Conservation (phyloP, 2,797 vertebrate genomes). For the Melopsittacus undulatus region DNA sequence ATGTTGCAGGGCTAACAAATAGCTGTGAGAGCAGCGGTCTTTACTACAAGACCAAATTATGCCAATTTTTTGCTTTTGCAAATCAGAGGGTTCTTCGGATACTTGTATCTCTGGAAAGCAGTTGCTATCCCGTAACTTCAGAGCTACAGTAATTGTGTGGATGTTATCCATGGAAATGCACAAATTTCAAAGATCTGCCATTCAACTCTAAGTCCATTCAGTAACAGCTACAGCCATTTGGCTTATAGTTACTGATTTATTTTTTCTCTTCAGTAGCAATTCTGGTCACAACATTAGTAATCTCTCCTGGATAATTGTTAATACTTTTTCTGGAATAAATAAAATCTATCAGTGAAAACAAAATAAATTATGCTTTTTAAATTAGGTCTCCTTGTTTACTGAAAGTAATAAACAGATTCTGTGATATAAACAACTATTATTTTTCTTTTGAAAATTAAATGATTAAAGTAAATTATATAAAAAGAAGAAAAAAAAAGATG, state of each 20-base stretch:
- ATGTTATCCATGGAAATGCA: neutral
- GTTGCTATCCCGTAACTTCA: neutral
- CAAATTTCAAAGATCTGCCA: neutral
- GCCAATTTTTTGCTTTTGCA: neutral
- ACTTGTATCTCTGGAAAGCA: neutral
- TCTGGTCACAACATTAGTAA: neutral
- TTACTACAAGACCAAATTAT: neutral
- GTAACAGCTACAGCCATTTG: neutral
- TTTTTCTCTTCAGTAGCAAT: neutral
- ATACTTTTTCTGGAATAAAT: neutral
- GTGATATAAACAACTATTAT: neutral
- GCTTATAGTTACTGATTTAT: neutral
- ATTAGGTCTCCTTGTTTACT: neutral
- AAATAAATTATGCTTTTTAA: neutral
- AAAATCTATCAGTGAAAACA: neutral
- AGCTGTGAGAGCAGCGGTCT: neutral
- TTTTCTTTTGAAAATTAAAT: neutral
- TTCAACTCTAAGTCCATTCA: neutral
- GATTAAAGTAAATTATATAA: neutral
- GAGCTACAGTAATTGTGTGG: neutral
- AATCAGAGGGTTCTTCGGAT: neutral
- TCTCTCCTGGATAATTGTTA: neutral
- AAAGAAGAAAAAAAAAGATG: neutral
- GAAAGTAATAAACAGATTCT: neutral
- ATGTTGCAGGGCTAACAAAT: neutral